Conservation (phyloP, 2,888 invertebrate genomes). For the Tyria jacobaeae region DNA sequence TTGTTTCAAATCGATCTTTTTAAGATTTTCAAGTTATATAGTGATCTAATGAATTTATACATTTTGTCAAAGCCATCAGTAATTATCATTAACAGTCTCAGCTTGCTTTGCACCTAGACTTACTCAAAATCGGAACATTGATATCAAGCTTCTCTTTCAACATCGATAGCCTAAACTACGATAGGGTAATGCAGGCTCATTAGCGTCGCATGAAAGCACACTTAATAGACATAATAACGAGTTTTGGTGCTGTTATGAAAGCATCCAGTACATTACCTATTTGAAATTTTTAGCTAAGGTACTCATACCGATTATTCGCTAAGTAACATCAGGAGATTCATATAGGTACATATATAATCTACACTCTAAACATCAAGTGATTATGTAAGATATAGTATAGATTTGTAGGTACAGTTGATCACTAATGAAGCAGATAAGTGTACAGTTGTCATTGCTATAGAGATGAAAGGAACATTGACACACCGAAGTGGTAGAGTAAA, state of each 20-base stretch:
- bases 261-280: constrained; percentile 7
- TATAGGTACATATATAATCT: constrained; percentile 6
- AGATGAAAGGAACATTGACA: constrained; percentile 47
- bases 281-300: constrained; percentile 7
- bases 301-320: not conserved
- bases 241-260: constrained; percentile 11
- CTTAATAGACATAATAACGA: constrained; percentile 39
- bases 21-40: not conserved
- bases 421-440: constrained; percentile 42
- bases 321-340: not conserved
- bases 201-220: constrained; percentile 41
- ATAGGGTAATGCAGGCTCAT: constrained; percentile 16
- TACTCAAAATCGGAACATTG: not conserved
- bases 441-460: constrained; percentile 34
- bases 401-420: constrained; percentile 28
- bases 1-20: not conserved
- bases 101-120: not conserved
- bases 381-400: constrained; percentile 13
- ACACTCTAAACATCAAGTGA: constrained; percentile 45
- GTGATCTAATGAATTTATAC: constrained; percentile 11
- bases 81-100: not conserved
- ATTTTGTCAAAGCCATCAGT: constrained; percentile 7
- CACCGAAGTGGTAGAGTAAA: constrained; percentile 43
- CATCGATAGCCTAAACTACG: not conserved
- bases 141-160: not conserved